Evolutionary conservation across 2,113 vertebrate genomes (phyloP).

Genomic region (Sisor rabdophorus): DNA sequence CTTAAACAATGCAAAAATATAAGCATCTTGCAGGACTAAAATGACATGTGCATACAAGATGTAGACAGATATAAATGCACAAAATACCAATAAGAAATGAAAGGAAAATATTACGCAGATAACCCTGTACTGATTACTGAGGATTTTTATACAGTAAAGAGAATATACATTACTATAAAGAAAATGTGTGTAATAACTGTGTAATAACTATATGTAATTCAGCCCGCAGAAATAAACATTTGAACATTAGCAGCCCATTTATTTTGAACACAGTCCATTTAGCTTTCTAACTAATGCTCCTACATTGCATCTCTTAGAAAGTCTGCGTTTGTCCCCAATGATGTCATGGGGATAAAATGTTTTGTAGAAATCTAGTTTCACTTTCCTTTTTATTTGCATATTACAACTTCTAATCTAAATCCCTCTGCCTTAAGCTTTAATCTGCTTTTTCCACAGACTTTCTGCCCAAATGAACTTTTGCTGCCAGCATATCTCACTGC

Average conservation of each 20-base stretch:
- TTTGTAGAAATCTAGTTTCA: conserved; percentile 32
- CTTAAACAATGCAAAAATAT: too few species aligned
- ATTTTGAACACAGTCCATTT: conserved; percentile 27
- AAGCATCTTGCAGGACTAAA: too few species aligned
- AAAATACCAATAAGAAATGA: background rate
- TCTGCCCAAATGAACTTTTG: conserved; percentile 20
- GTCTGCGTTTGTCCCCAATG: background rate
- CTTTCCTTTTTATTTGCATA: conserved; percentile 31
- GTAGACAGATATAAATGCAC: too few species aligned
- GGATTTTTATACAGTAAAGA: background rate
- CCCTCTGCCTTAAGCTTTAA: conserved; percentile 39
- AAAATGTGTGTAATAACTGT: background rate
- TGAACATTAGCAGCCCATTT: conserved; percentile 12
- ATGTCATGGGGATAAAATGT: conserved; percentile 25
- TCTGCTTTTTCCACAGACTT: conserved; percentile 34
- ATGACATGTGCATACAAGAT: too few species aligned
- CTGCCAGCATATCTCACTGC: conserved; percentile 4
- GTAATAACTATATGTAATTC: background rate
- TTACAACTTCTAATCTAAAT: conserved; percentile 10
- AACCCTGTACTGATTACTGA: background rate
- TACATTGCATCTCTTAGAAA: background rate
- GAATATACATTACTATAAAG: background rate
- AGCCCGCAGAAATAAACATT: background rate
- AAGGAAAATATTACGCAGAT: background rate
- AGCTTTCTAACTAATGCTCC: conserved; percentile 20